Evolutionary conservation across 2,113 vertebrate genomes (phyloP).

Genomic region (Saccopteryx leptura): DNA sequence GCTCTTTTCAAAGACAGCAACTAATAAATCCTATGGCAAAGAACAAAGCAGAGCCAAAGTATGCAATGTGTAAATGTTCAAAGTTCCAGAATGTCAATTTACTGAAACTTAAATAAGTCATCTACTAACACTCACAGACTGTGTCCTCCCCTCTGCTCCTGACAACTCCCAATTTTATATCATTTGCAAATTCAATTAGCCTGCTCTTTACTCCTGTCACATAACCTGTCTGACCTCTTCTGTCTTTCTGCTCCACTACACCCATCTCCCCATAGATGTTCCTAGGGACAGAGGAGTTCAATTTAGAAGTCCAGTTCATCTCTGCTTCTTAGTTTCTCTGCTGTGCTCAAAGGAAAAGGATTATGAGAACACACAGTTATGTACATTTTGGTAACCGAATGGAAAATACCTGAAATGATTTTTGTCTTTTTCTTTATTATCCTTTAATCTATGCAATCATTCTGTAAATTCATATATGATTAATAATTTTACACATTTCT

Average conservation of each 20-base stretch:
- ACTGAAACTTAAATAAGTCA: constrained; percentile 56
- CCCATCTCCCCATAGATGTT: constrained; percentile 32
- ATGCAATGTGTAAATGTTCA: constrained; percentile 50
- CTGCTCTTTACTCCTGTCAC: constrained; percentile 59
- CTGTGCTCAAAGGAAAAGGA: background rate
- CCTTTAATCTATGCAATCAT: background rate
- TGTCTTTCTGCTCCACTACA: constrained; percentile 70
- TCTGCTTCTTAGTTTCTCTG: constrained; percentile 3
- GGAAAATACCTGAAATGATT: constrained; percentile 9
- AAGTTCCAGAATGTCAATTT: constrained; percentile 52
- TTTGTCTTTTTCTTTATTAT: background rate
- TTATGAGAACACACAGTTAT: constrained; percentile 33
- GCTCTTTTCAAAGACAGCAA: constrained; percentile 39
- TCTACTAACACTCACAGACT: background rate
- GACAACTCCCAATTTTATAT: constrained; percentile 71
- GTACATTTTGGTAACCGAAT: background rate
- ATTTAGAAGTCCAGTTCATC: background rate
- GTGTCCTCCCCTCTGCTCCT: constrained; percentile 57
- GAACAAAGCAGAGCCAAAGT: constrained; percentile 62
- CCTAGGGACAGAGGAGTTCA: background rate
- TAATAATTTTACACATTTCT: constrained; percentile 48
- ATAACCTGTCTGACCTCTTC: constrained; percentile 63
- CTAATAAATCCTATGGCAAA: constrained; percentile 66
- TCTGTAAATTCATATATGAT: background rate
- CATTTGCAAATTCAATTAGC: constrained; percentile 76